Percentiles rank a stretch among this genome's conserved stretches.
phyloP scores from a whole-genome alignment of 2,797 vertebrate genomes.

The Cercopithecus mitis region DNA sequence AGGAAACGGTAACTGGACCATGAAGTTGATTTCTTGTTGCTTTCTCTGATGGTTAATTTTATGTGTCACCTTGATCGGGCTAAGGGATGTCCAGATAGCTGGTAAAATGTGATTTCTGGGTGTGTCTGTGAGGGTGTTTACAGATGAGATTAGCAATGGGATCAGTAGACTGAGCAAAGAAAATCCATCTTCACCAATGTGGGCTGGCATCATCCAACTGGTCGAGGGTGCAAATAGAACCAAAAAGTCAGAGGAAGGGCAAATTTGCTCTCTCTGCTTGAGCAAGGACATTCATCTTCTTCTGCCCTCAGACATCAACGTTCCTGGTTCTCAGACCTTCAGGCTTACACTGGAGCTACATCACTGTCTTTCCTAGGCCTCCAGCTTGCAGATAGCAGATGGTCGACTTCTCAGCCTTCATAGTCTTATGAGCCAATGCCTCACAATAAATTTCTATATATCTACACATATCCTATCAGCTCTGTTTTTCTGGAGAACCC shows the following conservation, averaged over 20 bases:
- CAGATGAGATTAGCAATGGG: background rate
- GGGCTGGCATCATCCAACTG: no score
- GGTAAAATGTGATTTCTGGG: background rate
- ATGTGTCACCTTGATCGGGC: background rate
- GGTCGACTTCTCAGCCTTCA: background rate
- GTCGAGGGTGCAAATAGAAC: background rate
- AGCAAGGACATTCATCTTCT: background rate
- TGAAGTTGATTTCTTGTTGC: background rate
- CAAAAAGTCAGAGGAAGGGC: background rate
- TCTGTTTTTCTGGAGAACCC: background rate
- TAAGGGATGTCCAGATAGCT: background rate
- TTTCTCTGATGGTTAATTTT: background rate
- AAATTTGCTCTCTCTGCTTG: background rate
- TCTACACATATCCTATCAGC: background rate
- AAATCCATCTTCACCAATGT: background rate
- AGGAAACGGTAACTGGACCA: background rate
- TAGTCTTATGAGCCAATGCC: background rate
- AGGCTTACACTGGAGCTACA: background rate
- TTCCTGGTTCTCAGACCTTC: background rate
- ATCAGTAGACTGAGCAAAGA: background rate
- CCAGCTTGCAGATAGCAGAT: background rate
- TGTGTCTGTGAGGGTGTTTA: background rate
- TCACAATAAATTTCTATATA: background rate
- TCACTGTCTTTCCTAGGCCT: background rate
- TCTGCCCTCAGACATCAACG: background rate